Evolutionary conservation across 2,888 invertebrate genomes (phyloP).

Genomic region (Caenorhabditis parvicauda): DNA sequence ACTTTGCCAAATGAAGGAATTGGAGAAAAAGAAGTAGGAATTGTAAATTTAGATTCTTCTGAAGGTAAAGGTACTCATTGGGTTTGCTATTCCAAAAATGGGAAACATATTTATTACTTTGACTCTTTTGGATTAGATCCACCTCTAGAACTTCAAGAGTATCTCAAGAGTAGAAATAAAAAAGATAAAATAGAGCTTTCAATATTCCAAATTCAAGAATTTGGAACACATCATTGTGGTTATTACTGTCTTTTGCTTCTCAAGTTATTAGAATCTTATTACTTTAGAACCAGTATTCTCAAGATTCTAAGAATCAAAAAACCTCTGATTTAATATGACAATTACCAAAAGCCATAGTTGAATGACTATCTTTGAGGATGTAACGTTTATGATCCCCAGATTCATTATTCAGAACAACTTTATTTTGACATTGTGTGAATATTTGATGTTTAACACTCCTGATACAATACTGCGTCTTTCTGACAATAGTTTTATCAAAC

Average conservation of each 20-base stretch:
- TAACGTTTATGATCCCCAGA: conserved; percentile 12
- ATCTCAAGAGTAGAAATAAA: conserved; percentile 13
- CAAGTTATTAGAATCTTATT: conserved; percentile 20
- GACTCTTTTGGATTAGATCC: conserved; percentile 31
- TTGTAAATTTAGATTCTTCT: no score
- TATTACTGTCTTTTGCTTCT: conserved; percentile 25
- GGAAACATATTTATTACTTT: conserved; percentile 22
- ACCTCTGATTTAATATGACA: conserved; percentile 12
- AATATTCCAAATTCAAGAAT: conserved; percentile 34
- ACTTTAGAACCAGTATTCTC: conserved; percentile 8
- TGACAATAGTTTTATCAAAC: conserved; percentile 20
- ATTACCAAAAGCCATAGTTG: conserved; percentile 17
- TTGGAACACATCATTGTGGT: conserved; percentile 33
- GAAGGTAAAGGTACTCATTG: no score
- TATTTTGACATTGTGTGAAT: conserved; percentile 19
- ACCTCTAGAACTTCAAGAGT: conserved; percentile 18
- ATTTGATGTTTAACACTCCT: conserved; percentile 20
- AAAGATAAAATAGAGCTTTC: conserved; percentile 20
- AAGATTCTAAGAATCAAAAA: conserved; percentile 7
- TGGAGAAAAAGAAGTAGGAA: no score
- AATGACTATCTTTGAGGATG: conserved; percentile 15
- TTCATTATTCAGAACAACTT: conserved; percentile 23
- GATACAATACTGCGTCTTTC: conserved; percentile 22
- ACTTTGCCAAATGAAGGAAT: no score
- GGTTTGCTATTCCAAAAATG: conserved; percentile 24